Conservation (phyloP, 2,113 vertebrate species). For the Chloebia gouldiae region DNA sequence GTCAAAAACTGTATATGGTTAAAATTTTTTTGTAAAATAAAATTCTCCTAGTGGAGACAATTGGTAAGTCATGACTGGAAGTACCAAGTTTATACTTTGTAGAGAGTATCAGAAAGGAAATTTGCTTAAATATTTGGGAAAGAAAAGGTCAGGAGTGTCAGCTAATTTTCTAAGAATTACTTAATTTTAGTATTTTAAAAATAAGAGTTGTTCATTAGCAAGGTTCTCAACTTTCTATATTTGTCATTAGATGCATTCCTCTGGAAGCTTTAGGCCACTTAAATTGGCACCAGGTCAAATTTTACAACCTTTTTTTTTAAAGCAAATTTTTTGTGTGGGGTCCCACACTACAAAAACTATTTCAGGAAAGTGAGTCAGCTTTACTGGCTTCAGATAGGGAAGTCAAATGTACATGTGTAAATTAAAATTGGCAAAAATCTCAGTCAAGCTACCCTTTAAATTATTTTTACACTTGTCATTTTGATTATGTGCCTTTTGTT, state of each 20-base stretch:
- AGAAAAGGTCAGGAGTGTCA: background rate
- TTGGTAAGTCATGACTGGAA: background rate
- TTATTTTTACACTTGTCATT: slow-evolving; percentile 1
- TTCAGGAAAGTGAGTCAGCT: slow-evolving; percentile 25
- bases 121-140: background rate
- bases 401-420: background rate
- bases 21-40: background rate
- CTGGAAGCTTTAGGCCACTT: background rate
- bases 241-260: slow-evolving; percentile 1
- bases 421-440: background rate
- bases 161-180: slow-evolving; percentile 19
- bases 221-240: background rate
- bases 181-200: slow-evolving; percentile 3
- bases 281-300: background rate
- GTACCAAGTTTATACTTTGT: background rate
- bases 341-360: background rate
- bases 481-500: slow-evolving; percentile 47
- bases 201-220: background rate
- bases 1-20: background rate
- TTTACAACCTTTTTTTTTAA: background rate
- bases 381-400: background rate
- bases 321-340: background rate
- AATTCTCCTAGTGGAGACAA: background rate
- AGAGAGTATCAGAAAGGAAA: background rate
- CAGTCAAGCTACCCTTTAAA: background rate